Evolutionary conservation across 2,113 vertebrate species (phyloP).

Genomic region (Scartelaos histophorus): DNA sequence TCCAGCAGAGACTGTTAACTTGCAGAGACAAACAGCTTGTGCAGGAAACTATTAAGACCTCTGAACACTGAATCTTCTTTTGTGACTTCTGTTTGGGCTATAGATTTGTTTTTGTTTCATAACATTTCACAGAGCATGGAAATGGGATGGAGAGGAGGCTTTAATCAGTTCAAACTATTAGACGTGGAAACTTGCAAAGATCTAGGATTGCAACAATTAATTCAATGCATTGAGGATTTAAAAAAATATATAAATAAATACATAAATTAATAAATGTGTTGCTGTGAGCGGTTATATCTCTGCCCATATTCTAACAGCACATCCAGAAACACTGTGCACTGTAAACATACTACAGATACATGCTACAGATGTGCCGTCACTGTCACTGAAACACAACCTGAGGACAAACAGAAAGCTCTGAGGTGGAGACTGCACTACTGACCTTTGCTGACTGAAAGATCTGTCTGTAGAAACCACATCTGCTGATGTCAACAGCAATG

Average conservation of each 20-base stretch:
- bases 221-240: no score
- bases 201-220: no score
- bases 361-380: slow-evolving; percentile 18
- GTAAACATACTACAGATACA: slow-evolving; percentile 40
- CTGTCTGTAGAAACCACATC: slow-evolving; percentile 10
- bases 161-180: no score
- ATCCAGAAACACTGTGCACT: neutral
- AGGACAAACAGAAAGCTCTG: slow-evolving; percentile 9
- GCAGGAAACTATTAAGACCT: neutral
- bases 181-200: no score
- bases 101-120: no score
- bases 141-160: no score
- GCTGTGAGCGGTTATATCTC: neutral
- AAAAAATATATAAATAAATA: no score
- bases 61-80: neutral
- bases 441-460: slow-evolving; percentile 36
- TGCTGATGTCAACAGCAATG: slow-evolving; percentile 21
- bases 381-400: slow-evolving; percentile 23
- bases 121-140: no score
- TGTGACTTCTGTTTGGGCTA: neutral
- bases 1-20: slow-evolving; percentile 22
- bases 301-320: neutral
- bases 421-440: slow-evolving; percentile 10
- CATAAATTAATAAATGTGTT: neutral
- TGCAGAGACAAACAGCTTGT: slow-evolving; percentile 7